Evolutionary conservation across 2,888 invertebrate species (phyloP).

Genomic region (Hyposoter didymator): DNA sequence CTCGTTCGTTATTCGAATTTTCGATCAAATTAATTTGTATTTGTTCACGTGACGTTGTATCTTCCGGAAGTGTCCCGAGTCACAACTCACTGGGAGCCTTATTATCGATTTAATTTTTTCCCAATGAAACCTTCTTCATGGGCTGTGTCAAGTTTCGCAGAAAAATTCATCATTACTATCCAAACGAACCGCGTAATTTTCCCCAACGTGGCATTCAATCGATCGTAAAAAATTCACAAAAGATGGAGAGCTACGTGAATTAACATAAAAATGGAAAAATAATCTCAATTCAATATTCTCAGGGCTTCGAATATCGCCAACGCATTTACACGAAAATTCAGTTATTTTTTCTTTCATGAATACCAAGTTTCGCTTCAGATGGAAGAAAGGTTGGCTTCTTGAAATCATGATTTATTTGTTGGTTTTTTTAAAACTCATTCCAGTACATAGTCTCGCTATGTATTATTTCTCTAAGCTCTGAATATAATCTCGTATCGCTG

Average conservation of each 20-base stretch:
- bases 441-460: background rate
- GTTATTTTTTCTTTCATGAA: background rate
- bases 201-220: background rate
- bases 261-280: conserved; percentile 2
- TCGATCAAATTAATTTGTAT: background rate
- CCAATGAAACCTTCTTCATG: background rate
- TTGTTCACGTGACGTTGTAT: background rate
- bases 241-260: background rate
- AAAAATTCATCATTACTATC: background rate
- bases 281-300: background rate
- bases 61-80: background rate
- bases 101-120: background rate
- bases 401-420: background rate
- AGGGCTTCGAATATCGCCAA: background rate
- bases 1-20: background rate
- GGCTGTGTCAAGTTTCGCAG: background rate
- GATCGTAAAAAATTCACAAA: background rate
- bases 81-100: background rate
- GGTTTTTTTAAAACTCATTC: background rate
- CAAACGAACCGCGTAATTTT: background rate
- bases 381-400: background rate
- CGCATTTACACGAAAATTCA: background rate
- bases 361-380: background rate
- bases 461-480: background rate
- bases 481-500: background rate